Evolutionary conservation across 2,888 invertebrate species (phyloP).

Genomic region (Spodoptera littoralis): DNA sequence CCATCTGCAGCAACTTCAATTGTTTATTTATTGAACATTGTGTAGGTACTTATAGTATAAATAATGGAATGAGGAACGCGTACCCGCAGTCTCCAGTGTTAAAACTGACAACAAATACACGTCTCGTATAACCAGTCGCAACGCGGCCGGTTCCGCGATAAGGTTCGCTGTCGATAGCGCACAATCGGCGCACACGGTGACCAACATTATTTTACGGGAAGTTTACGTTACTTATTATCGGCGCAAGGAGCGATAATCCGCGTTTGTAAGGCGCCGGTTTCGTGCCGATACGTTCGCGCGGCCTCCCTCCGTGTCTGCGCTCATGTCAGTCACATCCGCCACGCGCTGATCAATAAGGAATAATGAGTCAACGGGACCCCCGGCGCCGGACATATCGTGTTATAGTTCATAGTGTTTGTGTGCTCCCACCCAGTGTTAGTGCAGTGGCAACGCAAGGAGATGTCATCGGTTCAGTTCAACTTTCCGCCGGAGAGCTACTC

Average conservation of each 20-base stretch:
- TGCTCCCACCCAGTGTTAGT: conserved; percentile 64
- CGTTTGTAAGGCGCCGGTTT: conserved; percentile 67
- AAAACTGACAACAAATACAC: conserved; percentile 66
- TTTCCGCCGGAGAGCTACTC: conserved; percentile 85
- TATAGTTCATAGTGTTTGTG: conserved; percentile 60
- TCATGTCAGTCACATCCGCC: conserved; percentile 60
- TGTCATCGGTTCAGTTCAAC: conserved; percentile 76
- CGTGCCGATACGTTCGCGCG: conserved; percentile 54
- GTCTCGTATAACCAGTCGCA: conserved; percentile 69
- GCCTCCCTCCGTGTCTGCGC: conserved; percentile 52
- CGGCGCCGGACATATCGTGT: conserved; percentile 60
- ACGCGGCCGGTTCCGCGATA: conserved; percentile 76
- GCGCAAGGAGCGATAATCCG: conserved; percentile 76
- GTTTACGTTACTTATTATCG: conserved; percentile 82
- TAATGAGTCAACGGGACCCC: conserved; percentile 69
- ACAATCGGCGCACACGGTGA: conserved; percentile 67
- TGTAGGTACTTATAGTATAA: conserved; percentile 73
- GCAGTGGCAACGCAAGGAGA: conserved; percentile 66
- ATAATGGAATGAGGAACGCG: conserved; percentile 68
- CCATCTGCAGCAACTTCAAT: conserved; percentile 69
- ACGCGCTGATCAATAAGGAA: conserved; percentile 72
- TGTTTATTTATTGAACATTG: conserved; percentile 77
- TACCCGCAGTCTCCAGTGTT: conserved; percentile 73
- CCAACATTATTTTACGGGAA: conserved; percentile 72
- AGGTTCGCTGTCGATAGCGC: conserved; percentile 72